Conservation (phyloP, 2,797 vertebrate genomes). For the Sphenodon punctatus region DNA sequence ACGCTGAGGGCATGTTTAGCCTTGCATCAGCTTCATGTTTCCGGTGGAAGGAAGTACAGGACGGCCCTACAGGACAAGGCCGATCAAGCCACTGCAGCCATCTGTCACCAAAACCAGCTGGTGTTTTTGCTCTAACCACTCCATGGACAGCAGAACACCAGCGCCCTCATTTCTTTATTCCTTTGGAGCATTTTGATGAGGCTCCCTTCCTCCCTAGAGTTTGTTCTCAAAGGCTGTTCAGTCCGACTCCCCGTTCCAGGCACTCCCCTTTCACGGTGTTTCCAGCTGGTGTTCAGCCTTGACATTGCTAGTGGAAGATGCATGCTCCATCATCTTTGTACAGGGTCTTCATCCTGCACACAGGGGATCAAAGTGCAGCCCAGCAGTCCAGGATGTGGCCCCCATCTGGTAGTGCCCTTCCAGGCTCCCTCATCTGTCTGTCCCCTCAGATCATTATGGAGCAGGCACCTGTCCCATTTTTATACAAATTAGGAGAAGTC, state of each 20-base stretch:
- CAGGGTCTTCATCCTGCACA: background rate
- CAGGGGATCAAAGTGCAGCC: background rate
- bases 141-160: slow-evolving; percentile 21
- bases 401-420: background rate
- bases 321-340: too few species aligned
- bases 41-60: slow-evolving; percentile 45
- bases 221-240: slow-evolving; percentile 4
- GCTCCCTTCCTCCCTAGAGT: background rate
- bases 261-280: background rate
- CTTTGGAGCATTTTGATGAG: slow-evolving; percentile 18
- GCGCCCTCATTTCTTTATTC: slow-evolving; percentile 6
- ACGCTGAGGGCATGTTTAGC: background rate
- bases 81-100: slow-evolving; percentile 20
- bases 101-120: slow-evolving; percentile 61
- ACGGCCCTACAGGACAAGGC: slow-evolving; percentile 13
- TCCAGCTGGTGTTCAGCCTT: too few species aligned
- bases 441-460: background rate
- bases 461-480: background rate
- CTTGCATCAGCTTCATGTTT: slow-evolving; percentile 38
- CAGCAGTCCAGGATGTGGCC: background rate
- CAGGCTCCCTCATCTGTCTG: too few species aligned
- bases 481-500: background rate
- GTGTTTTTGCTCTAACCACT: slow-evolving; percentile 41
- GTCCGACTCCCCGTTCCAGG: slow-evolving; percentile 23
- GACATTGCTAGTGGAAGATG: too few species aligned